These are phyloP conservation scores for Sclerodermus sp. DNA, from an alignment of 2,888 invertebrate genomes.

Conservation along the genomic window DNA sequence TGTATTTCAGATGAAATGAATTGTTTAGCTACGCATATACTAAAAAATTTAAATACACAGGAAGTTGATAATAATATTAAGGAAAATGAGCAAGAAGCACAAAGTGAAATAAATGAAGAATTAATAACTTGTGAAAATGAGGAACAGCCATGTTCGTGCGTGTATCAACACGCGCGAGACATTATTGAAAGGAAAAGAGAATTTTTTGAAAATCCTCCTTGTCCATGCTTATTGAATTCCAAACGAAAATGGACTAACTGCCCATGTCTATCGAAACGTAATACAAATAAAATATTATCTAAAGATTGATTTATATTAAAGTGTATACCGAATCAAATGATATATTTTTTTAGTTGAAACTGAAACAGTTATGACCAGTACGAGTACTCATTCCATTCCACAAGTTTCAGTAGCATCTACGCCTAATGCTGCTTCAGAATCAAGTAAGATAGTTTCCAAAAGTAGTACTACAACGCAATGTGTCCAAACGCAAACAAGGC, in stretches of 20 bases:
- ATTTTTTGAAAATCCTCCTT: conserved; percentile 43
- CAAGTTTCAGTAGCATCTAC: conserved; percentile 18
- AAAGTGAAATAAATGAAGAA: no score
- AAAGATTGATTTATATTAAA: no score
- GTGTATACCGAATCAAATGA: no score
- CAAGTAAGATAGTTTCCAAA: conserved; percentile 24
- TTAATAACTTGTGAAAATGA: conserved; percentile 5
- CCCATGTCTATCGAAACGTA: conserved; percentile 41
- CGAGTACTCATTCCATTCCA: conserved; percentile 27
- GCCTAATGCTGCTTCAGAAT: conserved; percentile 22
- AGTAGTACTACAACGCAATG: conserved; percentile 29
- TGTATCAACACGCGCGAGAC: conserved; percentile 43
- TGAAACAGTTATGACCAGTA: conserved; percentile 19
- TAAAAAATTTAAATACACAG: background rate
- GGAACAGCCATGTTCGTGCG: conserved; percentile 41
- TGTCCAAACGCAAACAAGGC: conserved; percentile 47
- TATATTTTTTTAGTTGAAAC: conserved; percentile 12
- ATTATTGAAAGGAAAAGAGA: conserved; percentile 38
- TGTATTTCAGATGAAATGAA: no score
- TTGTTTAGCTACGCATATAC: no score
- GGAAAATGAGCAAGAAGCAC: no score
- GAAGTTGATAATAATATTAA: no score
- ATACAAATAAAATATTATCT: conserved; percentile 1
- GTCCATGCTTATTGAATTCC: conserved; percentile 45
- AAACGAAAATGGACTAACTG: conserved; percentile 39